A percentile compares a stretch with the other conserved stretches of the same genome.
These are phyloP conservation scores for Eustalomyia histrio DNA, from an alignment of 2,888 invertebrate species.

Conservation along the genomic window DNA sequence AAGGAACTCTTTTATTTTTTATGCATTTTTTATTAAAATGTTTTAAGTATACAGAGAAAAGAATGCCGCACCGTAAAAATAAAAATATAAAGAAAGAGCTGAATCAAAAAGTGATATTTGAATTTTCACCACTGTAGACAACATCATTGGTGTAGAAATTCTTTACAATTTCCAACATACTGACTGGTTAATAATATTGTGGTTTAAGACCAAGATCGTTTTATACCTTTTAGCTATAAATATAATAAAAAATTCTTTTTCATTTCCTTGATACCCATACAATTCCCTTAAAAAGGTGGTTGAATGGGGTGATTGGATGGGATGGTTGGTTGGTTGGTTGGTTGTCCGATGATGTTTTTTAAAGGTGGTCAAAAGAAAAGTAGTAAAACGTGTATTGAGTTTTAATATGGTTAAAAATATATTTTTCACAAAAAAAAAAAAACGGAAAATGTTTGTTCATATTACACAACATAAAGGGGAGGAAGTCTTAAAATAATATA, in stretches of 20 bases:
- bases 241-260: constrained; percentile 9
- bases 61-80: too few species aligned
- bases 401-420: constrained; percentile 36
- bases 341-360: background rate
- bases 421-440: too few species aligned
- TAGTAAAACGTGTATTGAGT: constrained; percentile 24
- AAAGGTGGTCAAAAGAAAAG: constrained; percentile 22
- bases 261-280: constrained; percentile 23
- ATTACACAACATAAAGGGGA: background rate
- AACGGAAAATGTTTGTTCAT: background rate
- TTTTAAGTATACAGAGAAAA: too few species aligned
- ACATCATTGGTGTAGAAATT: too few species aligned
- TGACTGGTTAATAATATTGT: background rate
- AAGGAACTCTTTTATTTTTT: too few species aligned
- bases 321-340: too few species aligned
- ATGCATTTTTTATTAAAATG: too few species aligned
- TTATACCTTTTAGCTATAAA: constrained; percentile 27
- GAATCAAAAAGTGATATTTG: background rate
- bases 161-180: too few species aligned
- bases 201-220: background rate
- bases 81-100: too few species aligned
- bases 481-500: background rate
- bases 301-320: background rate
- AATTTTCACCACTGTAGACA: background rate
- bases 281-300: constrained; percentile 20